Evolutionary conservation across 2,797 vertebrate genomes (phyloP).

Genomic region (Cossypha dichroa): DNA sequence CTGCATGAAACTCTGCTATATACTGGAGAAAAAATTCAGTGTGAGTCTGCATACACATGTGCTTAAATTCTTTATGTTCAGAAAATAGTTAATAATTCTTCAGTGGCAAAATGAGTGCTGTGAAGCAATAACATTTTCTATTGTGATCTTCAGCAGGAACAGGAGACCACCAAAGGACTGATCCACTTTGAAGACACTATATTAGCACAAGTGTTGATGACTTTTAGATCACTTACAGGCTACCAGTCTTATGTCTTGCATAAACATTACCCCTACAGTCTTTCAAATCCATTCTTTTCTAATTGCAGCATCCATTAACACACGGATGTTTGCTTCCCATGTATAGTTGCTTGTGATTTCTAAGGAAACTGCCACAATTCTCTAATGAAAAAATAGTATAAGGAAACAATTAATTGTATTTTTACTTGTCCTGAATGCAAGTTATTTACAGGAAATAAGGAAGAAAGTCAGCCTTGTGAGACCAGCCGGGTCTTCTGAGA

Average conservation of each 20-base stretch:
- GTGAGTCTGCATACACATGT: not conserved
- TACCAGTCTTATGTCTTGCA: not conserved
- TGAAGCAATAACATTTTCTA: not conserved
- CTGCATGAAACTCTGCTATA: not conserved
- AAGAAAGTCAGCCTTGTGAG: not conserved
- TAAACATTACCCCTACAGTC: not conserved
- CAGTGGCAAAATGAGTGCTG: not conserved
- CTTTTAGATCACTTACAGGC: not conserved
- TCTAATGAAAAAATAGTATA: not conserved
- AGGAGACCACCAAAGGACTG: not conserved
- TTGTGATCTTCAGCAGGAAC: not conserved
- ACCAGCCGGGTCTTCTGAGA: not conserved
- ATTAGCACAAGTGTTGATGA: not conserved
- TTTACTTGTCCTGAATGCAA: slow-evolving; percentile 6
- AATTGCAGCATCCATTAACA: not conserved
- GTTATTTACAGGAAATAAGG: not conserved
- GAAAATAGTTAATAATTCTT: not conserved
- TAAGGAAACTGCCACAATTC: not conserved
- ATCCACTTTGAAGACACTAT: not conserved
- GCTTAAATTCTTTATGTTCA: not conserved
- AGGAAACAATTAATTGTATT: not conserved
- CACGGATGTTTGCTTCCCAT: not conserved
- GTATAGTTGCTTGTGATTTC: not conserved
- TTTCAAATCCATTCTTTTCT: not conserved
- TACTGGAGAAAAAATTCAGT: not conserved